Base-by-base conservation (phyloP, 2,113 vertebrate genomes). In the Megaceryle torquata region DNA sequence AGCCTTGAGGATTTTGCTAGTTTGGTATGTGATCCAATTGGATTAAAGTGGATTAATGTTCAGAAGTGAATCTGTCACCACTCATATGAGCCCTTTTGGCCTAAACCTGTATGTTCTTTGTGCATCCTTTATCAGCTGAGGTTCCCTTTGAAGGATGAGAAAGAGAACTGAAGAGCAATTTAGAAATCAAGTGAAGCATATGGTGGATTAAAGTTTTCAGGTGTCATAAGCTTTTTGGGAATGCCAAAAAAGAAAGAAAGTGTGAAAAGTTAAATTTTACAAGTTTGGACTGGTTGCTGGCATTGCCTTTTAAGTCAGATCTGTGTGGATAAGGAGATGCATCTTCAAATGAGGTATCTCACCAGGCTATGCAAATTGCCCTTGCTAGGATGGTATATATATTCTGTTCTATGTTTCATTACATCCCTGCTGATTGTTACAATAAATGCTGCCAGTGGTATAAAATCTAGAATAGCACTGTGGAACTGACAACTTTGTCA, bases 21-120 rank as follows among this genome's bases (percentile, higher is more conserved):
- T 93, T 94, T 82, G 89, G 59, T 80, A 11, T 65, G 81, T 89
- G 88, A 94, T 96, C 90, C 82, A 77, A 1, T 64, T 95, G 88
- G 90, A 92, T 96, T 96, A 94, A 84, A 71, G 72, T 91, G 77
- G 92, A 92, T 95, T 93, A 84, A 72, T 76, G 61, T 63, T 87
- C 61, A 61, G 77, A 91, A 91, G n/a, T 77, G 86, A 69, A 61
- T 84, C 77, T 91, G 48, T 86, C 83, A 88, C 86, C 89, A 82
- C 41, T 61, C 75, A 61, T 31, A 22, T 22, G 72, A 92, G 78
- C 46, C 57, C 61, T 91, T 82, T 72, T 24, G 17, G 69, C 77
- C 93, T 91, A 46, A 86, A 77, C 57, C 53, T 0, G 0, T 22
- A 3, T 69, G 81, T 75, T 84, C 24, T 53, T 54, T 70, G 50